Evolutionary conservation across 2,113 vertebrate species (phyloP), one percentile per base, ranked within the genome.

Genomic region (Chloebia gouldiae): DNA sequence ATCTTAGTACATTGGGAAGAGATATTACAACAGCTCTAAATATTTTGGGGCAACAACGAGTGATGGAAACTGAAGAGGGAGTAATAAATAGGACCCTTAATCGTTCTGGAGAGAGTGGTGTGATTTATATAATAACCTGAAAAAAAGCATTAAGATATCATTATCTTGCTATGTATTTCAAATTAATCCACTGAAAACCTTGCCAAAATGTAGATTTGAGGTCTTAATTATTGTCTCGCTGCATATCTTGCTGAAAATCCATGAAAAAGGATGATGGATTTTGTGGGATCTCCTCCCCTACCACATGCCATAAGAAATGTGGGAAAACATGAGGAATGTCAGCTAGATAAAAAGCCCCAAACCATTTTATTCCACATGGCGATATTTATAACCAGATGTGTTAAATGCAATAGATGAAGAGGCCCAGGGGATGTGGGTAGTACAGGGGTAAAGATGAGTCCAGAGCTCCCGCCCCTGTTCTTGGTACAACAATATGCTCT

Each of bases 401-500:
- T 37, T n/a, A 54, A 75, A 71, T 31, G 22, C 33, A 59, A 14
- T 10, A 56, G 49, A 50, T 13, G 25, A 79, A 71, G 17, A 53
- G 21, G 19, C 53, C 31, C 11, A 60, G 56, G 21, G 70, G 14
- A 8, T 9, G 2, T 20, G 37, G 60, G 22, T 50, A 54, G 76
- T 14, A 68, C 3, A 22, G 10, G 10, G 31, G 28, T 4, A 81
- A 70, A 73, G 63, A 49, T 1, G 10, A 86, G 15, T 39, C 28
- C 59, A 65, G 53, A 61, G 40, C 19, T 92, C 75, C 44, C 80
- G 30, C 10, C 23, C 9, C 13, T 61, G 8, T 30, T 82, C 31
- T 40, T 73, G 27, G 24, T 65, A 18, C 3, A 27, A 3, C 19
- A n/a, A 19, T 0, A 0, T 49, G 22, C 20, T 51, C 19, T 5